Evolutionary conservation across 1,140 invertebrate genomes (phyloP), one percentile per base, ranked within the genome.

Genomic region (Himalopsyche phryganea): DNA sequence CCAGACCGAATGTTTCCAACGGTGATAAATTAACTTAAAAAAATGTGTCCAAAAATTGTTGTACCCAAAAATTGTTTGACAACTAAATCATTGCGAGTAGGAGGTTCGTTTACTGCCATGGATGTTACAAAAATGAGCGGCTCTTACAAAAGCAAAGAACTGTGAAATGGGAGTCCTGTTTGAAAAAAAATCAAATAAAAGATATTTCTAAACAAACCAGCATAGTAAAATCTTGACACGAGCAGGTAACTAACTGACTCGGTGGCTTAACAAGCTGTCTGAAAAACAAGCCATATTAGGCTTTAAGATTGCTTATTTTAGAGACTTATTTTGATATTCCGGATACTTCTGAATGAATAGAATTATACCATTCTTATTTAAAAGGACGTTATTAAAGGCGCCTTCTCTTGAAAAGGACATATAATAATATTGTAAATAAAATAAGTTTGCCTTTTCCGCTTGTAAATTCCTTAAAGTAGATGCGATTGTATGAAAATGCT

Each of bases 121-220:
- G 23, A 18, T 14, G 33, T 33, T 40, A n/a, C 41, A 44, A 20
- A 20, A 41, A 14, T 6, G 46, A 32, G 55, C 56, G 61, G 56
- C 52, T 41, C 33, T 41, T 11, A 54, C 60, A 62, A 62, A 58
- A 53, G 52, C 20, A 46, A 48, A 20, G 20, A 51, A 42, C 61
- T 50, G 52, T 63, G 61, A 59, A 63, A 63, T 63, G 49, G 61
- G 52, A 58, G 49, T 50, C 57, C 49, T 49, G 23, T 32, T 51
- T 50, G 17, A 50, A 38, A 58, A 61, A 55, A 62, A 62, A 58
- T 58, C 55, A 56, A 53, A 53, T 53, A 53, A 53, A 62, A 59
- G 56, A 56, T 45, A 50, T 55, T 63, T 63, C 52, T 56, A 62
- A 58, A 62, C 60, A 54, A 48, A 48, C 48, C 46, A 53, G 44